phyloP scores from a whole-genome alignment of 2,797 vertebrate species.

The Tiaroga cobitis region DNA sequence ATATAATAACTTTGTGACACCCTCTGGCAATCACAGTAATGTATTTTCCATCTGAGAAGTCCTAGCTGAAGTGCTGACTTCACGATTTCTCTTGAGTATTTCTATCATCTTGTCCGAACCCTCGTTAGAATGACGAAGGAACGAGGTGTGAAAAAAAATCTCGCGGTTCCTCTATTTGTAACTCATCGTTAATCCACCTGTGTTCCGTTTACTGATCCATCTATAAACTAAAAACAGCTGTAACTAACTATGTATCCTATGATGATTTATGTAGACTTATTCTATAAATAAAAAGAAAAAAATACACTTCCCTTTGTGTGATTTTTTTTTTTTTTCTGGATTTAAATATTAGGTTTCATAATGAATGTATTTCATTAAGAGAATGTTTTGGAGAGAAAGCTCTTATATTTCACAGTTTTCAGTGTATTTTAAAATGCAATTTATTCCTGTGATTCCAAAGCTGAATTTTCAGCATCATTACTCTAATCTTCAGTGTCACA shows the following conservation, averaged over 20 bases:
- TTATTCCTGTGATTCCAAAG: too few species aligned
- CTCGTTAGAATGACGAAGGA: conserved; percentile 52
- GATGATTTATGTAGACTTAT: conserved; percentile 68
- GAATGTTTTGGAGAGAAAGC: too few species aligned
- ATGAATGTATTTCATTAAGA: too few species aligned
- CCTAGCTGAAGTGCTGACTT: conserved; percentile 49
- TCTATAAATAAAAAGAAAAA: conserved; percentile 68
- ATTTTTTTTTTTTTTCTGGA: neutral
- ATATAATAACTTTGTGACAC: conserved; percentile 57
- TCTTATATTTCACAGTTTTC: too few species aligned
- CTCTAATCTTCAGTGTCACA: too few species aligned
- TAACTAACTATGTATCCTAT: conserved; percentile 65
- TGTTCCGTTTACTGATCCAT: conserved; percentile 65
- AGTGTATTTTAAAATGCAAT: too few species aligned
- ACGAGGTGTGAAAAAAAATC: conserved; percentile 50
- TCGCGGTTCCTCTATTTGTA: conserved; percentile 57
- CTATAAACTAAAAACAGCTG: conserved; percentile 64
- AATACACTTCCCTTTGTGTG: conserved; percentile 25
- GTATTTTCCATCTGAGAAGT: conserved; percentile 51
- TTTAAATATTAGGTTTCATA: too few species aligned
- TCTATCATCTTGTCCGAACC: conserved; percentile 53
- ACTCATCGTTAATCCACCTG: conserved; percentile 61
- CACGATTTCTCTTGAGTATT: conserved; percentile 48
- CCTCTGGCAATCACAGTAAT: conserved; percentile 58
- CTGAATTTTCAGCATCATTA: too few species aligned